Conservation (phyloP, 2,113 vertebrate species). For the Fregetta grallaria region DNA sequence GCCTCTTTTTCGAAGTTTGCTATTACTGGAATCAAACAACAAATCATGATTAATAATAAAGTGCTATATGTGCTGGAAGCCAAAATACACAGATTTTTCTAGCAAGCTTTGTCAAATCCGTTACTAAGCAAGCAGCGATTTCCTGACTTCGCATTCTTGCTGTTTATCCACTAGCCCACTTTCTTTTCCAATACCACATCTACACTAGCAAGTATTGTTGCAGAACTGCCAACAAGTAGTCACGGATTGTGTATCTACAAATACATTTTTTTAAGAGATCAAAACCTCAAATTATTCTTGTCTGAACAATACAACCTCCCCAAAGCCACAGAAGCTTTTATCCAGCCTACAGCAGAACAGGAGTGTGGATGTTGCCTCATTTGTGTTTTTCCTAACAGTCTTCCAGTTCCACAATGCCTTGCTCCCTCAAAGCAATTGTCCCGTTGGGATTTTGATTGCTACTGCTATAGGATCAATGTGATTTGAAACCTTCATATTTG, state of each 20-base stretch:
- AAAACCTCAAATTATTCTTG: background rate
- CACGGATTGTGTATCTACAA: background rate
- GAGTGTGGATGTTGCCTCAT: background rate
- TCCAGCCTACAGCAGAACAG: background rate
- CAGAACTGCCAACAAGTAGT: background rate
- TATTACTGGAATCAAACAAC: background rate
- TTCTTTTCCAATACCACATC: background rate
- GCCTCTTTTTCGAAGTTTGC: background rate
- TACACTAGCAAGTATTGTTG: background rate
- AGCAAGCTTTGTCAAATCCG: background rate
- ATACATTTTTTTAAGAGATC: background rate
- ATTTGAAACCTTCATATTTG: background rate
- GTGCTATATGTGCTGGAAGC: background rate
- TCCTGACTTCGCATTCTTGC: background rate
- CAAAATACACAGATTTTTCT: constrained; percentile 12
- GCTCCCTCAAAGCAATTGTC: background rate
- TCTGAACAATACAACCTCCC: background rate
- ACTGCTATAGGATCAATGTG: background rate
- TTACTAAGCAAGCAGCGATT: background rate
- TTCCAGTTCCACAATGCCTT: background rate
- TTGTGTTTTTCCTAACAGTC: background rate
- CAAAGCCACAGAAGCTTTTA: background rate
- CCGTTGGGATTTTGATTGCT: background rate
- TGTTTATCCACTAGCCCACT: background rate
- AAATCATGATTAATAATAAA: constrained; percentile 9